These are phyloP conservation scores for Dendrocopos noguchii DNA, from an alignment of 2,113 vertebrate species.

Conservation along the genomic window DNA sequence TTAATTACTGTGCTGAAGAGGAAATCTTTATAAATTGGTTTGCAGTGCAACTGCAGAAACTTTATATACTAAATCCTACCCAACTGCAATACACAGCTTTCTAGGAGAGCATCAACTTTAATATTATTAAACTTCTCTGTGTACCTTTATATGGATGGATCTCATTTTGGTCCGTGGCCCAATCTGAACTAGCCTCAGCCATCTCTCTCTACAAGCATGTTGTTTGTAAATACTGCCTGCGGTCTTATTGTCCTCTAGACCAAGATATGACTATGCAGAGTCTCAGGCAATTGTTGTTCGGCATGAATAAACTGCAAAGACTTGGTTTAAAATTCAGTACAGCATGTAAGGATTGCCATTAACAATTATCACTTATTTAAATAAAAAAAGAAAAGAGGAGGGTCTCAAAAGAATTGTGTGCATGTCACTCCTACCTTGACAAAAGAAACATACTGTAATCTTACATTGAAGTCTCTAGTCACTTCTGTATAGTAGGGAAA, in stretches of 20 bases:
- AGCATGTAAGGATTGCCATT: not conserved
- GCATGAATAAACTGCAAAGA: conserved; percentile 32
- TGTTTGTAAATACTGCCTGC: conserved; percentile 22
- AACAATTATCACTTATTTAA: conserved; percentile 49
- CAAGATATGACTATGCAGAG: not conserved
- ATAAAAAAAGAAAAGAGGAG: conserved; percentile 52
- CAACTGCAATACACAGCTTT: conserved; percentile 11
- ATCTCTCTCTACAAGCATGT: conserved; percentile 7
- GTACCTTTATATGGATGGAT: conserved; percentile 7
- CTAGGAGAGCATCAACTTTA: not conserved
- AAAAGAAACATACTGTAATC: conserved; percentile 50
- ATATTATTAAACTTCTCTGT: not conserved
- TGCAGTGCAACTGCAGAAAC: not conserved
- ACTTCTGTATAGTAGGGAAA: not conserved
- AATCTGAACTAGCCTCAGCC: not conserved
- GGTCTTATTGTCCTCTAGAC: conserved; percentile 2
- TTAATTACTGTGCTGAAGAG: not conserved
- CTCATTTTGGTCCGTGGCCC: conserved; percentile 10
- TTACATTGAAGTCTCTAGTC: conserved; percentile 35
- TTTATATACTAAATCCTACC: not conserved
- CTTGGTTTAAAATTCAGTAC: not conserved
- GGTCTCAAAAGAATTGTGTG: conserved; percentile 36
- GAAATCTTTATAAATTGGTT: not conserved
- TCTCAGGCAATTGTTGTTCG: not conserved
- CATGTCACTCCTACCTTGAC: conserved; percentile 26